Evolutionary conservation across 2,113 vertebrate genomes (phyloP), one percentile per base, ranked within the genome.

Genomic region (Ramphastos sulfuratus): DNA sequence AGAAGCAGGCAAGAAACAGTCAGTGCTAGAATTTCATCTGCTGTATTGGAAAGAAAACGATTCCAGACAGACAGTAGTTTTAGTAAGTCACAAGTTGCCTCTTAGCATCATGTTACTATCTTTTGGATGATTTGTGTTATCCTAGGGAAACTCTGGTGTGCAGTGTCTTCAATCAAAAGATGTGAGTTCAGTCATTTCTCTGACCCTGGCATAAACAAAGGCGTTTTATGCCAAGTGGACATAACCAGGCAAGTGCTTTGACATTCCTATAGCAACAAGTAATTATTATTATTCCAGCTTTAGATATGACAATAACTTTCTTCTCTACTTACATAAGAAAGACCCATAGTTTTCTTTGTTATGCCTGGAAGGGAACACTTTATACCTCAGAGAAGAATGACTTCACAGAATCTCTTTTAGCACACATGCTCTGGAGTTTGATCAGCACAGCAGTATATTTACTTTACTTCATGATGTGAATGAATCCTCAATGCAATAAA

Each of bases 131-230:
- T 73, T 90, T 91, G 89, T 60, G 9, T 71, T 56, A 63, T 81
- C 37, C 46, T 92, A 83, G 23, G 85, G 77, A 82, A 88, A 74
- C 3, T 69, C 65, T 67, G 24, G 30, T 87, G 52, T 90, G 92
- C 81, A 92, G 85, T 91, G 54, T 6, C 55, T 90, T 92, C 72
- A 76, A 58, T 88, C 77, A 46, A 73, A 92, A 83, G 92, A 86
- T 84, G 79, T 1, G 50, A 94, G 77, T 94, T 94, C 93, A 77
- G 90, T 67, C 46, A 72, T 89, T 93, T 79, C 52, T 89, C 65
- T 61, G 44, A 85, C 85, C 91, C 94, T 97, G 93, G 97, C 95
- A 94, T 84, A 95, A 98, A 97, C 96, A 97, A 85, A 67, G 20
- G 15, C 5, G 21, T 76, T 87, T 37, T 28, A 21, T 4, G 94